Percentiles rank a stretch among this genome's conserved stretches.
Evolutionary conservation across 2,888 invertebrate species (phyloP).

Genomic region (Acanthococcus lagerstroemiae): DNA sequence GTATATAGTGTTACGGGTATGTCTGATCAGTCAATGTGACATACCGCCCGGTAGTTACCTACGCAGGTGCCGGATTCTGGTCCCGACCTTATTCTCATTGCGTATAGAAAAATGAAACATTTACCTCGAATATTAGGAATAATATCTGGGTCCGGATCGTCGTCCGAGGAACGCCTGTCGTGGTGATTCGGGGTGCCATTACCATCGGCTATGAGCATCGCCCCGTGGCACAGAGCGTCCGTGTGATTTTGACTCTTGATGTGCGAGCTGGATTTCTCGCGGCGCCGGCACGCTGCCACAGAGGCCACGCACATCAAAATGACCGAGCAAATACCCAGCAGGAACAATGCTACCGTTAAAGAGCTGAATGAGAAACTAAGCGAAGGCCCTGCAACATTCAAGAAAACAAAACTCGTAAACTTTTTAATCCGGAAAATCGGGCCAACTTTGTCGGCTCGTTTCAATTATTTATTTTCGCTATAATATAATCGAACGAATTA

Average conservation of each 20-base stretch:
- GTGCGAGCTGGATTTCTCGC: slow-evolving; percentile 33
- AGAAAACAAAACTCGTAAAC: not conserved
- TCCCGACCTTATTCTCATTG: too few species aligned
- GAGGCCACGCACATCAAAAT: slow-evolving; percentile 66
- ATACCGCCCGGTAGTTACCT: too few species aligned
- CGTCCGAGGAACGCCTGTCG: slow-evolving; percentile 39
- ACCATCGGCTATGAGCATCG: slow-evolving; percentile 40
- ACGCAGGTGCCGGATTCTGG: too few species aligned
- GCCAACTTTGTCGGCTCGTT: too few species aligned
- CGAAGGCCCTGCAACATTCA: slow-evolving; percentile 11
- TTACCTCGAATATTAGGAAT: slow-evolving; percentile 80
- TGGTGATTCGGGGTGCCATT: slow-evolving; percentile 44
- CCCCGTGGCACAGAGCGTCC: slow-evolving; percentile 30
- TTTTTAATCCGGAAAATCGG: too few species aligned
- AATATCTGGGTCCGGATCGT: slow-evolving; percentile 76
- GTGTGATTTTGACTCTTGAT: slow-evolving; percentile 14
- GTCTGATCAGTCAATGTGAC: too few species aligned
- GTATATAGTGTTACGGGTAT: too few species aligned
- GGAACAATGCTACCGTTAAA: slow-evolving; percentile 7
- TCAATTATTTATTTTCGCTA: too few species aligned
- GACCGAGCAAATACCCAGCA: slow-evolving; percentile 39
- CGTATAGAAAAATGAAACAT: too few species aligned
- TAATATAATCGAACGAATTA: too few species aligned
- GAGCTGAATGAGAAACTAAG: slow-evolving; percentile 11
- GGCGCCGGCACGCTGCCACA: slow-evolving; percentile 58